Evolutionary conservation across 2,797 vertebrate genomes (phyloP), one percentile per base, ranked within the genome.

Genomic region (Triplophysa bombifrons): DNA sequence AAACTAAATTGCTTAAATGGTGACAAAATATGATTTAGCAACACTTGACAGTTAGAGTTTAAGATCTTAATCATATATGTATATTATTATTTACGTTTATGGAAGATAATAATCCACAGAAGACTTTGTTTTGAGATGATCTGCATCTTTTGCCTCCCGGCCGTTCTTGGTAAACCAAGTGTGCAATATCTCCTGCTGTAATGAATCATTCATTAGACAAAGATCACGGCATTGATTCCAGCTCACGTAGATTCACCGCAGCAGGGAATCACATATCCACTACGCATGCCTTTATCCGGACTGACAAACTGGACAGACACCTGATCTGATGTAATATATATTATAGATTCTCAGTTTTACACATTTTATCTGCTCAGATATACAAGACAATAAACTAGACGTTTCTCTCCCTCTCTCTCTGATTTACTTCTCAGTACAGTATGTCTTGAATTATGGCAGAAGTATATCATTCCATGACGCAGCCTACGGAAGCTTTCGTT

Each of bases 391-490:
- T 38, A 2, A 56, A 56, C 19, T 10, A 8, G 7, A 55, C 8
- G n/a, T 20, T 50, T 27, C 76, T 84, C 76, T 55, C 58, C 84
- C 1, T 55, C 58, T 84, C 1, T 72, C 72, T 82, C 50, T 60
- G 73, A 80, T 84, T 79, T 81, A 78, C 74, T 64, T 84, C 72
- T 80, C 64, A 34, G 70, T 68, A 76, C 72, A 61, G 68, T 46
- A 22, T 72, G 53, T 20, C 44, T 80, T 81, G 74, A 87, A 85
- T 90, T 89, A 88, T 88, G 76, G 88, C 87, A 72, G 61, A 82
- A 84, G 78, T 80, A 74, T 83, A 87, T 90, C 80, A 77, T 85
- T 86, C 87, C 64, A 87, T 92, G 89, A 91, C 89, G 73, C 61
- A 70, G 64, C 55, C 50, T 16, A 77, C 65, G 72, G 41, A 80